Percentiles rank a stretch among this genome's conserved stretches.
Evolutionary conservation across 2,113 vertebrate species (phyloP).

Genomic region (Calyptommatus sinebrachiatus): DNA sequence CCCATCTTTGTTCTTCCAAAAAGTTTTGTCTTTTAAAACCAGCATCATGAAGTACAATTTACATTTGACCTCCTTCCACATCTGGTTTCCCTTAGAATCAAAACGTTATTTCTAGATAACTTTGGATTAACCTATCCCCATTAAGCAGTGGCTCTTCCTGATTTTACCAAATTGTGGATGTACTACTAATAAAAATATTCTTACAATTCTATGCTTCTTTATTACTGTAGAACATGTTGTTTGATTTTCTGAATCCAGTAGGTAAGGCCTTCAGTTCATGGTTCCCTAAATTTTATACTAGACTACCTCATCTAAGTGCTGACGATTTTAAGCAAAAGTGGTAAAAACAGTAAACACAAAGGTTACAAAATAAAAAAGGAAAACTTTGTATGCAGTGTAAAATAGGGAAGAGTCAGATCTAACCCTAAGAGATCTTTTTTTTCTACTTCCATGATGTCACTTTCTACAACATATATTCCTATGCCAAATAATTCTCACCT

Average conservation of each 20-base stretch:
- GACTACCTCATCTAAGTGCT: not conserved
- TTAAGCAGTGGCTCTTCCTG: not conserved
- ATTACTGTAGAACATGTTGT: not conserved
- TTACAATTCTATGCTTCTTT: not conserved
- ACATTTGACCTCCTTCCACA: not conserved
- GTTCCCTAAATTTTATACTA: not conserved
- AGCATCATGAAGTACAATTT: not conserved
- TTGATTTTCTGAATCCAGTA: not conserved
- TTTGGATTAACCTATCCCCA: not conserved
- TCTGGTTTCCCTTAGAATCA: not conserved
- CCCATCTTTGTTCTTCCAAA: not conserved
- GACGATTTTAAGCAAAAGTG: too few relatives aligned
- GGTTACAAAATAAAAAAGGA: not conserved
- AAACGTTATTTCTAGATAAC: not conserved
- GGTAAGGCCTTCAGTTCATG: not conserved
- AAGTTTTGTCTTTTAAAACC: not conserved
- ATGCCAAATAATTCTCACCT: constrained; percentile 38
- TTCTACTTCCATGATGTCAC: not conserved
- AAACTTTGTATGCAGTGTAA: not conserved
- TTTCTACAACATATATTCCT: not conserved
- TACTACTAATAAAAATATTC: not conserved
- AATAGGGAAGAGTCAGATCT: not conserved
- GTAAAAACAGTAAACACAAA: too few relatives aligned
- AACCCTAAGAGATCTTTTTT: not conserved
- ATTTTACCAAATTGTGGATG: not conserved